These are phyloP conservation scores for Pogonophryne albipinna DNA, from an alignment of 2,797 vertebrate genomes.

Conservation along the genomic window DNA sequence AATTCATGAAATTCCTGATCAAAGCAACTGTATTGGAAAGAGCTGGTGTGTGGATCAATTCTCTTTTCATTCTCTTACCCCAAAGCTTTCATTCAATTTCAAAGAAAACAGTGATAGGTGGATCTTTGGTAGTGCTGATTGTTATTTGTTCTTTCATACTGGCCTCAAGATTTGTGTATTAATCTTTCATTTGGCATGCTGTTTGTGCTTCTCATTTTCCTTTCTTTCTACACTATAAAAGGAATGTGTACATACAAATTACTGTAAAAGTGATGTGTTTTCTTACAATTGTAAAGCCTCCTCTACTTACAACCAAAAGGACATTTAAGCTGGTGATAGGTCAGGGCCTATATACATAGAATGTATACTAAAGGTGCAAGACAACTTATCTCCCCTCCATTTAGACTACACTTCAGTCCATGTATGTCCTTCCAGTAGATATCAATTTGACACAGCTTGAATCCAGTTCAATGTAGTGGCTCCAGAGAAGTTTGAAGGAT, in stretches of 20 bases:
- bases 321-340: background rate
- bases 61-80: conserved; percentile 40
- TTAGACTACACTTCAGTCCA: conserved; percentile 26
- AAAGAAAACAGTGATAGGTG: conserved; percentile 55
- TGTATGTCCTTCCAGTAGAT: conserved; percentile 15
- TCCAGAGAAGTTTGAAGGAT: conserved; percentile 60
- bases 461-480: conserved; percentile 44
- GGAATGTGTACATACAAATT: background rate
- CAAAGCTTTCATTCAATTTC: conserved; percentile 50
- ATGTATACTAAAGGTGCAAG: conserved; percentile 23
- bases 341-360: background rate
- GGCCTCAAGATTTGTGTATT: background rate
- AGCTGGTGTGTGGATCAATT: conserved; percentile 55
- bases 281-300: background rate
- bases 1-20: conserved; percentile 51
- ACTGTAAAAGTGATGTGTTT: background rate
- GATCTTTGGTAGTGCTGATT: conserved; percentile 39
- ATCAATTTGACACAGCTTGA: conserved; percentile 34
- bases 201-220: background rate
- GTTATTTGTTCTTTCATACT: conserved; percentile 18
- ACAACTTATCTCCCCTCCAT: conserved; percentile 38
- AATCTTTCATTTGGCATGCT: background rate
- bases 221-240: background rate
- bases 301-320: background rate
- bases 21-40: conserved; percentile 47